Base-by-base conservation (phyloP, 2,888 invertebrate genomes). In the Lagria hirta region DNA sequence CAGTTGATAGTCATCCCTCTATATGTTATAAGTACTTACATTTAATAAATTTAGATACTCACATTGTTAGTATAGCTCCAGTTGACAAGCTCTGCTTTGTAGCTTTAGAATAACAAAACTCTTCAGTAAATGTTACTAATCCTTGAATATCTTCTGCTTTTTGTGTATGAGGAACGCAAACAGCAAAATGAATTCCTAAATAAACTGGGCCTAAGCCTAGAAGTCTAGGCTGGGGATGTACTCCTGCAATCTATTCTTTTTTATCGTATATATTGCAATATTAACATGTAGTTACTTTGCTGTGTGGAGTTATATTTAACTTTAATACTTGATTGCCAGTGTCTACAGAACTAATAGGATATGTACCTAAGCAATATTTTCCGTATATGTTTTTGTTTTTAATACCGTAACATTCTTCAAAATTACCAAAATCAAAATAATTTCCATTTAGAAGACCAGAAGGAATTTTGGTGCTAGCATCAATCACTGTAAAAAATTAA, bases 391-490 rank as follows among this genome's bases (percentile, higher is more conserved):
- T 14, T 4, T 16, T 22, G 2, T 8, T 22, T 20, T 30, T 24
- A 7, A 37, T 22, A 10, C 21, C 23, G 3, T 26, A 22, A 18
- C 47, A 47, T 11, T 35, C 47, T 10, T 47, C 47, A 23, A 42
- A 47, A 26, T 42, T 27, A 11, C 47, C 47, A 8, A 47, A 32
- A 36, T 41, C 47, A 14, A 21, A 47, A 5, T 32, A 42, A 22
- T 47, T 42, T 2, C 30, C 36, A 7, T 7, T 11, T 18, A 34
- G 10, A 3, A 47, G 3, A 6, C 47, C 47, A 21, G 16, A 22
- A 6, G 41, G 47, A 24, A 47, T 6, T 29, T 27, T 35, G 2
- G 23, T 21, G 7, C 21, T 16, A 4, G 34, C 34, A 24, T 45
- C 45, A 2, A 34, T 16, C 40, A 45, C 45, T 45, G 14, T 1